Base-by-base conservation (phyloP, 2,888 invertebrate species). In the Caenorhabditis afra region DNA sequence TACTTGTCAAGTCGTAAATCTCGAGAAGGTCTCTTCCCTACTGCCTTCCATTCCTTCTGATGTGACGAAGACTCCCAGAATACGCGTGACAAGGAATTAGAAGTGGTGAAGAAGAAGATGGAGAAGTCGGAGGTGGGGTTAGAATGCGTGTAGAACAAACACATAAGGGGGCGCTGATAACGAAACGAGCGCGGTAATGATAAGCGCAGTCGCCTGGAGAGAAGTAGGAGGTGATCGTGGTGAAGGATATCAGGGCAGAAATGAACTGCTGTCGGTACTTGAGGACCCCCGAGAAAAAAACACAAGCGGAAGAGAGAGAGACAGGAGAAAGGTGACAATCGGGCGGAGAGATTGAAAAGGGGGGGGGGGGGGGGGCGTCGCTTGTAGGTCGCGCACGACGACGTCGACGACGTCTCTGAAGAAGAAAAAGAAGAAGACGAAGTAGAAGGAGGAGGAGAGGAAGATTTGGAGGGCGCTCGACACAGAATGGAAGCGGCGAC, bases 81-180 rank as follows among this genome's bases (percentile, higher is more conserved):
- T 64, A 62, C 71, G 62, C 71, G 62, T 71, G 71, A 71, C 71
- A 62, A 62, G 71, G 57, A 71, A 62, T 71, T 71, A 71, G 71
- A 71, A 71, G 71, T 62, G 62, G 71, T 57, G 62, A 55, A 20
- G 71, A 49, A 49, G 62, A 71, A 57, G 71, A 57, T 49, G 62
- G 29, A 71, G 62, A 64, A 71, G 62, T 29, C 29, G 29, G 55
- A 61, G 68, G 58, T 49, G 58, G 61, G 70, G 71, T 62, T 62
- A 71, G 71, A 71, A 71, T 64, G 71, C 71, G 71, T 71, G 62
- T 71, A 71, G 62, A 71, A 71, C 71, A 71, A 71, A 71, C 71
- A 71, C 61, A 62, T 70, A 59, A 49, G 37, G 44, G 59, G 35
- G 45, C 55, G 62, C 62, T 62, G 71, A 64, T 62, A 71, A 64